These are phyloP conservation scores for Stenodera caucasica DNA, from an alignment of 2,888 invertebrate species.

Conservation along the genomic window DNA sequence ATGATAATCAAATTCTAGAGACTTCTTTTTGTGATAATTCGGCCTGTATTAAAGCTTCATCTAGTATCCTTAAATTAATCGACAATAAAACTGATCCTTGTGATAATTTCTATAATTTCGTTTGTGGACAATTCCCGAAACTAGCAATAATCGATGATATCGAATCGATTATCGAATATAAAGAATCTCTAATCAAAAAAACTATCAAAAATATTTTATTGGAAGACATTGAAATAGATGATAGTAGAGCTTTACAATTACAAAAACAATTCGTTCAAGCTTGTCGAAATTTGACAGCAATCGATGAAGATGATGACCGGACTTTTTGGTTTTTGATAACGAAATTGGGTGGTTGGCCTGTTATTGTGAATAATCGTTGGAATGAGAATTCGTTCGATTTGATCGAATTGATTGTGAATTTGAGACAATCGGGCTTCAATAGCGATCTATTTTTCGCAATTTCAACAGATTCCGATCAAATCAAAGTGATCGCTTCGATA, in stretches of 20 bases:
- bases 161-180: conserved; percentile 1
- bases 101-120: conserved; percentile 74
- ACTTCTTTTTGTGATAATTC: conserved; percentile 52
- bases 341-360: conserved; percentile 40
- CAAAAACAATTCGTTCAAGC: conserved; percentile 50
- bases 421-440: conserved; percentile 23
- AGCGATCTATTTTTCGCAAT: conserved; percentile 31
- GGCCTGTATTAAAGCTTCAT: conserved; percentile 76
- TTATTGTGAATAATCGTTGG: conserved; percentile 31
- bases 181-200: background rate
- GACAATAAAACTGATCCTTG: conserved; percentile 70
- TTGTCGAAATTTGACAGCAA: conserved; percentile 33
- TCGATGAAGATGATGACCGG: conserved; percentile 24
- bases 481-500: background rate
- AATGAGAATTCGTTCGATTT: conserved; percentile 34
- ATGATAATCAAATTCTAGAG: background rate
- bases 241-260: conserved; percentile 49
- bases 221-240: background rate
- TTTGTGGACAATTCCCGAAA: conserved; percentile 65
- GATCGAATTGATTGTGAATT: conserved; percentile 24
- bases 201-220: background rate
- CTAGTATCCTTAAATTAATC: conserved; percentile 66
- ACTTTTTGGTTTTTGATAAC: conserved; percentile 24
- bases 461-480: background rate
- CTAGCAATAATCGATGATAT: conserved; percentile 50